phyloP scores from a whole-genome alignment of 1,140 invertebrate genomes.

The Drosophila sturtevanti region DNA sequence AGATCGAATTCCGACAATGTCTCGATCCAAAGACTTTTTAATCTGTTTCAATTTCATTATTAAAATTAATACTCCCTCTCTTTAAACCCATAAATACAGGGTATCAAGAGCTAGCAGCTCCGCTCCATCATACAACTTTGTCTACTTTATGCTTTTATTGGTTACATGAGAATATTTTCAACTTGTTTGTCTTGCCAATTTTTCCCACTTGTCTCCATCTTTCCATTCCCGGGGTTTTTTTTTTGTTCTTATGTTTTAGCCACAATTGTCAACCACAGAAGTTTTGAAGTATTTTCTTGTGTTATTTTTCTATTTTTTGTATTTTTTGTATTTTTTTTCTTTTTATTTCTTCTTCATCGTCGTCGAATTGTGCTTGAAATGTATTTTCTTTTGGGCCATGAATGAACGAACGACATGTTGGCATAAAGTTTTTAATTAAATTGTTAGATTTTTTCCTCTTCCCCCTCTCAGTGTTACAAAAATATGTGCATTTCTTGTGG shows the following conservation, averaged over 20 bases:
- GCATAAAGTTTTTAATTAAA: conserved; percentile 81
- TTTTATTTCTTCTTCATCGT: background rate
- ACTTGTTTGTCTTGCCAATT: conserved; percentile 28
- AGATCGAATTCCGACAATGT: too few species aligned
- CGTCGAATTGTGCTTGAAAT: conserved; percentile 25
- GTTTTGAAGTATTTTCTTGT: conserved; percentile 66
- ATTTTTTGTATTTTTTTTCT: conserved; percentile 19
- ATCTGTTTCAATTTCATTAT: background rate
- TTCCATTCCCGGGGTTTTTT: conserved; percentile 23
- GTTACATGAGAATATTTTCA: conserved; percentile 71
- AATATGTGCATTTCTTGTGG: conserved; percentile 3
- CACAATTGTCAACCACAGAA: conserved; percentile 78
- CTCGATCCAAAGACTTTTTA: too few species aligned
- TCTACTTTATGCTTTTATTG: conserved; percentile 76
- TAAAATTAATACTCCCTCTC: background rate
- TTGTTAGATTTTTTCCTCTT: conserved; percentile 68
- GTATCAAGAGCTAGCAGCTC: background rate
- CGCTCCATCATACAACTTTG: conserved; percentile 24
- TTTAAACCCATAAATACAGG: background rate
- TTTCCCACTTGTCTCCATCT: conserved; percentile 7
- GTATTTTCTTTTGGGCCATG: conserved; percentile 23
- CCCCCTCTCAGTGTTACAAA: background rate
- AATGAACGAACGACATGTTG: conserved; percentile 60
- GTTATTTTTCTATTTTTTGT: conserved; percentile 35
- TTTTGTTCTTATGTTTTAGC: conserved; percentile 26